These are phyloP conservation scores for Saguinus imperator DNA, from an alignment of 2,113 vertebrate species.

Conservation along the genomic window DNA sequence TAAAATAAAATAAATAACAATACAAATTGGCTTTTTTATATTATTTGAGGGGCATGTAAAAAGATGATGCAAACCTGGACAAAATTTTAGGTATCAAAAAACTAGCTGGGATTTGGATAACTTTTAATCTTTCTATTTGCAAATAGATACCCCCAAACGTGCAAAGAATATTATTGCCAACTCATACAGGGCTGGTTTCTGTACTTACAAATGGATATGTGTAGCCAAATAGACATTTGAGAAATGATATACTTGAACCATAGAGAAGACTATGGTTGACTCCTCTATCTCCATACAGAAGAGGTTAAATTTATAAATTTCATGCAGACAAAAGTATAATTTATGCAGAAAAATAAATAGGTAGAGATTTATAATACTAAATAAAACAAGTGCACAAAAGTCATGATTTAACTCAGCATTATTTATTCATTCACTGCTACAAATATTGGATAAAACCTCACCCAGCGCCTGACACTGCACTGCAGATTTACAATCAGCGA, in stretches of 20 bases:
- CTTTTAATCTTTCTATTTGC: neutral
- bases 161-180: neutral
- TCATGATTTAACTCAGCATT: neutral
- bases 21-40: neutral
- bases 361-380: constrained; percentile 1
- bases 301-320: neutral
- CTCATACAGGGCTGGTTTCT: neutral
- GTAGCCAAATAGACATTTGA: neutral
- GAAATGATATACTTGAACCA: constrained; percentile 11
- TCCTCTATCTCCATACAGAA: neutral
- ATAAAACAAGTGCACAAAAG: neutral
- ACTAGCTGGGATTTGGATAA: neutral
- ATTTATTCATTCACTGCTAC: neutral
- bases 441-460: neutral
- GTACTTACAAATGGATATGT: neutral
- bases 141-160: neutral
- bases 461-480: neutral
- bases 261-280: neutral
- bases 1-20: no score
- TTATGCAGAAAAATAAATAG: constrained; percentile 22
- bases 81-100: constrained; percentile 3
- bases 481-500: neutral
- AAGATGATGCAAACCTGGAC: neutral
- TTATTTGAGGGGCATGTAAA: neutral
- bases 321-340: neutral